Base-by-base conservation (phyloP, 2,888 invertebrate genomes). In the Dynastes tityus region DNA sequence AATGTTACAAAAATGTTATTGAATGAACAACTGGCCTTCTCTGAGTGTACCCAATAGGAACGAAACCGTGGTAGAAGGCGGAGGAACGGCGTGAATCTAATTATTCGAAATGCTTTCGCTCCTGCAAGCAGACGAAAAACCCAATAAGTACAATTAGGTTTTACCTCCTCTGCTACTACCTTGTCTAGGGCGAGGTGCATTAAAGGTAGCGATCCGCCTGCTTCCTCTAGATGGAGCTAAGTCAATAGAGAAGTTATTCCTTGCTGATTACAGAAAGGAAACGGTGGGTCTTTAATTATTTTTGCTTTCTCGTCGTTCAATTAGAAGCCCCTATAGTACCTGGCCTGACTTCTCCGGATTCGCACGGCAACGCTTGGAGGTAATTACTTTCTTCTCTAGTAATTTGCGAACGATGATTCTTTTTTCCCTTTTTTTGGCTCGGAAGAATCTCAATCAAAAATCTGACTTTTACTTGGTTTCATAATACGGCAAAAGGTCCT, bases 171-270 rank as follows among this genome's bases (percentile, higher is more conserved):
- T 29, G 16, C 55, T 16, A n/a, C n/a, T 55, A 55, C 16, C 37
- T n/a, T 2, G 45, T 67, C 45, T 27, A 45, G 45, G 8, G 37
- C 37, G 22, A 71, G 71, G 71, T 76, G 67, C 76, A 76, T 76
- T 76, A 76, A 67, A 64, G 29, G 67, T 65, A 65, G 40, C 51
- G 76, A 65, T 55, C 65, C 76, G 27, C 16, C 63, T 29, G 49
- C 13, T 61, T 55, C 76, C 37, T 16, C 27, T 32, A 53, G 67
- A 37, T 22, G 45, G 55, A 75, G 75, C 40, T 76, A 71, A 79
- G 79, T 79, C 79, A 75, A 76, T 79, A 79, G 76, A 67, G 64
- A 79, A 76, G 70, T 79, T 79, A 76, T 79, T 79, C 76, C 63
- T 76, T 71, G 53, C 79, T 79, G 76, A 79, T 79, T 76, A 79